These are phyloP conservation scores for Hyppa rectilinea DNA, from an alignment of 2,888 invertebrate species.

Conservation along the genomic window DNA sequence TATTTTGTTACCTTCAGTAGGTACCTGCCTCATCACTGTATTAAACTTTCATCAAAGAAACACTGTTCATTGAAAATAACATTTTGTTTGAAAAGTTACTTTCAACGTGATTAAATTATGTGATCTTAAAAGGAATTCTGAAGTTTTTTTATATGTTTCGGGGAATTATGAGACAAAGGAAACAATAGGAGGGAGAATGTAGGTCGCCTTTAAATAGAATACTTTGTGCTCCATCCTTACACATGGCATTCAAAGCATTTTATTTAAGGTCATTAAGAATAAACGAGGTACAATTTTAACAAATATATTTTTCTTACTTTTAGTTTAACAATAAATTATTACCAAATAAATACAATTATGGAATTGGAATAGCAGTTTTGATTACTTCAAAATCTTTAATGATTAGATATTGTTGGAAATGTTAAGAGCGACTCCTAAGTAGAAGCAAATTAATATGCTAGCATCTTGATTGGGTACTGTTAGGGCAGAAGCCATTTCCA, in stretches of 20 bases:
- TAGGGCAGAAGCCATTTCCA: constrained; percentile 2
- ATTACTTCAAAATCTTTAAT: background rate
- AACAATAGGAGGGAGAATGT: background rate
- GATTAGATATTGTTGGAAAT: background rate
- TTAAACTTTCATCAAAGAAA: constrained; percentile 56
- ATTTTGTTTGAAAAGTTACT: constrained; percentile 47
- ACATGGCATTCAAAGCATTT: constrained; percentile 1
- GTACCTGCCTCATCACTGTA: constrained; percentile 46
- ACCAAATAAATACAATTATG: background rate
- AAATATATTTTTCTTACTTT: background rate
- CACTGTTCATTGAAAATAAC: constrained; percentile 45
- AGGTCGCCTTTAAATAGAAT: constrained; percentile 20
- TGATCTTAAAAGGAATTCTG: constrained; percentile 33
- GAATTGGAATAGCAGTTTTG: background rate
- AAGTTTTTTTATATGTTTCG: constrained; percentile 40
- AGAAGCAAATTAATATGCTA: background rate
- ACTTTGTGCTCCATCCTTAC: too few species aligned
- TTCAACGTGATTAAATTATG: constrained; percentile 43
- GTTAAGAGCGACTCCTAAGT: background rate
- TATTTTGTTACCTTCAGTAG: constrained; percentile 40
- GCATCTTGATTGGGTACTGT: background rate
- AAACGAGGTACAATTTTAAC: background rate
- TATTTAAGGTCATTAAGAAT: constrained; percentile 21
- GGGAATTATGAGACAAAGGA: constrained; percentile 39
- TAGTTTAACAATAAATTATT: background rate